These are phyloP conservation scores for Lontra canadensis DNA, from an alignment of 2,113 vertebrate genomes.

Conservation along the genomic window DNA sequence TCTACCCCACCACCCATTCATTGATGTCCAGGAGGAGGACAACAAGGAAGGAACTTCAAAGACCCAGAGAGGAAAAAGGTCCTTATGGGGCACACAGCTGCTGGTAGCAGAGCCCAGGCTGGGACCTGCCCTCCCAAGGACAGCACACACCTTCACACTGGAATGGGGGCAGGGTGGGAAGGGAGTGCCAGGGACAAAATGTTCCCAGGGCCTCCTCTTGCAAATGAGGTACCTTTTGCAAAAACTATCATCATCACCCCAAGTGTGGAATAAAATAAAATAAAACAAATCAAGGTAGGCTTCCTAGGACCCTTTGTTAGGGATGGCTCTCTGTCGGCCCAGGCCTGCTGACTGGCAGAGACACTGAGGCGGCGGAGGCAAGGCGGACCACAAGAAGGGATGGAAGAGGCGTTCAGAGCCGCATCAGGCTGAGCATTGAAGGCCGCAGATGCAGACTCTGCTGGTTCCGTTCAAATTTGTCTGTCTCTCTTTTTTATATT, in stretches of 20 bases:
- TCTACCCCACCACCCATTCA: neutral
- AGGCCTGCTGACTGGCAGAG: neutral
- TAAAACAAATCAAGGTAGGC: neutral
- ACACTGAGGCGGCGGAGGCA: accelerated
- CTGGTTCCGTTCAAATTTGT: neutral
- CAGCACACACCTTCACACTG: neutral
- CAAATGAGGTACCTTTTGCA: constrained; percentile 6
- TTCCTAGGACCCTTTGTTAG: neutral
- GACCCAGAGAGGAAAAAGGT: neutral
- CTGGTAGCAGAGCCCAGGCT: neutral
- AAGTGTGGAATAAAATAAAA: constrained; percentile 46
- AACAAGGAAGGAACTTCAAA: neutral
- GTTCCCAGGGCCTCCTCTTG: neutral
- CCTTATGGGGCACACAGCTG: neutral
- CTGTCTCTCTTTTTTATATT: neutral
- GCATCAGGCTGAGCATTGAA: neutral
- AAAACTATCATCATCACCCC: neutral
- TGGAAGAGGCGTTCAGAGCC: neutral
- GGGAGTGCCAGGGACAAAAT: neutral
- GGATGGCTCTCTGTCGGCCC: neutral
- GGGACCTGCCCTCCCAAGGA: neutral
- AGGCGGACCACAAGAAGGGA: neutral
- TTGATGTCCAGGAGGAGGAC: too few relatives aligned
- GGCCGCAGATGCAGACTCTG: neutral
- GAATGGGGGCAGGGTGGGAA: neutral